Percentiles rank a stretch among this genome's conserved stretches.
Evolutionary conservation across 92 coral and sea anemone genomes (phyloP).

Genomic region (Bergia puertoricense): DNA sequence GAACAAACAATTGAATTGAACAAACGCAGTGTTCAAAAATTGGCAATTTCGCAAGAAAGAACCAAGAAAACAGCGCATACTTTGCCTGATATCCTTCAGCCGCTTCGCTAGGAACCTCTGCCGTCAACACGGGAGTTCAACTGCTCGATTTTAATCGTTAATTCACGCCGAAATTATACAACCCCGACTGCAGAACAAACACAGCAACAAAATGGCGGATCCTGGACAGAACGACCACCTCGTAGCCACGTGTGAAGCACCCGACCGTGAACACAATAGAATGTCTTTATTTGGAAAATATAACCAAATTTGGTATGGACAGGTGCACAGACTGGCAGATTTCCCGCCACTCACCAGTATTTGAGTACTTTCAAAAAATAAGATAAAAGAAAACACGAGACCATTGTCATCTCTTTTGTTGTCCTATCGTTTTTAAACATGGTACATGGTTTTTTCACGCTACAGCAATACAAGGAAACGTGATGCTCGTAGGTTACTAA

Average conservation of each 20-base stretch:
- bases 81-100: conserved; percentile 87
- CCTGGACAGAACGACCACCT: conserved; percentile 30
- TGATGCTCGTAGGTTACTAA: neutral
- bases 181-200: conserved; percentile 18
- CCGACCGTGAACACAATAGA: conserved; percentile 32
- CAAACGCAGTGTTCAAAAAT: conserved; percentile 12
- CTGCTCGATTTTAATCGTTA: conserved; percentile 41
- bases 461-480: neutral
- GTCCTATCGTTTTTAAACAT: no score
- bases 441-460: neutral
- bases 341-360: conserved; percentile 20
- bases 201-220: conserved; percentile 55
- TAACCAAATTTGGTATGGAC: conserved; percentile 30
- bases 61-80: conserved; percentile 76
- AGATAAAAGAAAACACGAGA: neutral
- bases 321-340: conserved; percentile 33
- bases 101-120: conserved; percentile 67
- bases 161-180: conserved; percentile 41
- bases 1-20: neutral
- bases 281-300: conserved; percentile 38
- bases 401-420: neutral
- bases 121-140: conserved; percentile 43
- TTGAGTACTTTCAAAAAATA: neutral
- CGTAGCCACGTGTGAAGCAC: conserved; percentile 29
- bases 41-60: conserved; percentile 1